phyloP scores from a whole-genome alignment of 1,140 invertebrate species.

The Diprion similis region DNA sequence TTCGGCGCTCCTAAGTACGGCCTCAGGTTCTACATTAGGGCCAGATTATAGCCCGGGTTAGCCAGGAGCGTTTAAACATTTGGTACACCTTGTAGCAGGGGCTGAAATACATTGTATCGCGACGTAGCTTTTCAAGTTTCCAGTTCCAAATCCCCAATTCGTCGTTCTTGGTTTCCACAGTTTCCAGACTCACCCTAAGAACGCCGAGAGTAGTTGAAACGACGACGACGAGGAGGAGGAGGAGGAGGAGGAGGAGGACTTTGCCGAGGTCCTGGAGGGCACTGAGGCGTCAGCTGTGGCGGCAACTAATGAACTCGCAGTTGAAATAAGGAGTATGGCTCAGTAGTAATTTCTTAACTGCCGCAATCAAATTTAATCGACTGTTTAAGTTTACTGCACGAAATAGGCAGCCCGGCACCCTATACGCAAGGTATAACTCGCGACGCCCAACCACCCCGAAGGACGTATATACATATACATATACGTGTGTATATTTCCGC shows the following conservation, averaged over 20 bases:
- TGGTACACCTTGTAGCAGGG: background rate
- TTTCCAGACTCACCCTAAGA: background rate
- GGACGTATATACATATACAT: background rate
- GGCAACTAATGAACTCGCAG: background rate
- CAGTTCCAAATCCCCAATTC: background rate
- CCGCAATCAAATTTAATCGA: conserved; percentile 7
- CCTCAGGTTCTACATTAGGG: background rate
- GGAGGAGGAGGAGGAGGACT: too few relatives aligned
- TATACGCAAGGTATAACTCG: background rate
- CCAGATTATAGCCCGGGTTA: background rate
- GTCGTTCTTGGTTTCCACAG: background rate
- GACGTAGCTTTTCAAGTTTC: background rate
- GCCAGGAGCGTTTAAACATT: background rate
- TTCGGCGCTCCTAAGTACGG: background rate
- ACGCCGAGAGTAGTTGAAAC: background rate
- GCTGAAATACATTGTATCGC: background rate
- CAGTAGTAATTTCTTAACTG: conserved; percentile 4
- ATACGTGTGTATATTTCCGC: background rate
- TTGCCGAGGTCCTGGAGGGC: background rate
- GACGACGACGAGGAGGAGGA: background rate
- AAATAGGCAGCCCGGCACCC: background rate
- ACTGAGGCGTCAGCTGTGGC: conserved; percentile 6
- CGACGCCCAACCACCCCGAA: too few relatives aligned
- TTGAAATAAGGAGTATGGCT: conserved; percentile 5
- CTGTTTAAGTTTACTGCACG: conserved; percentile 7